Base-by-base conservation (phyloP, 1,140 invertebrate species). In the Nebria ingens region DNA sequence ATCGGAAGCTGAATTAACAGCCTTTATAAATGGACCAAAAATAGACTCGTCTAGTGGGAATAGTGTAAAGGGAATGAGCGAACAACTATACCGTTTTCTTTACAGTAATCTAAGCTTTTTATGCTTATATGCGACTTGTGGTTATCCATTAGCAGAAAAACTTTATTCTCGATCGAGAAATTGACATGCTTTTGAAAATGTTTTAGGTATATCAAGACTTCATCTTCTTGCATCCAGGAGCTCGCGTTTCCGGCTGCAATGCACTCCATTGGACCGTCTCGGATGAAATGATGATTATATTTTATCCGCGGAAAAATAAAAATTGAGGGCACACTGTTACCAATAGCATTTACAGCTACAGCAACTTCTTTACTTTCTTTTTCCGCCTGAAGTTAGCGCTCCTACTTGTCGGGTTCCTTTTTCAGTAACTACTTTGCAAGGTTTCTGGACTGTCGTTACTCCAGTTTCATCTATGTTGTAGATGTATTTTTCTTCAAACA, bases 381-480 rank as follows among this genome's bases (percentile, higher is more conserved):
- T 54, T 64, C 77, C 72, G 1, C 59, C 68, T n/a, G 70, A 73
- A 6, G 72, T 75, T 4, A 74, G 53, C 42, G 59, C 17, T 12
- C 73, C 70, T 12, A 77, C 66, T 67, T 77, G 73, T 58, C 70
- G 73, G 15, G 21, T 29, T n/a, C 69, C 70, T 60, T 60, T 63
- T 21, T 17, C 21, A 29, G 67, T 68, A 23, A 74, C 49, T 49
- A 73, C 56, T 63, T 62, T 68, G 23, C 61, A 59, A 21, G 65
- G 66, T 53, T 62, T 67, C 58, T 71, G 73, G 1, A 77, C 75
- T 19, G 74, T 77, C 4, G 71, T 75, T 19, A 71, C 60, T 3
- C 68, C 69, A 6, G 58, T 72, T 62, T 77, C 72, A 63, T 76
- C 73, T 12, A 74, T 60, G 59, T 77, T 76, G 51, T 65, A 75